phyloP scores from a whole-genome alignment of 2,797 vertebrate genomes.

The Lagorchestes hirsutus region DNA sequence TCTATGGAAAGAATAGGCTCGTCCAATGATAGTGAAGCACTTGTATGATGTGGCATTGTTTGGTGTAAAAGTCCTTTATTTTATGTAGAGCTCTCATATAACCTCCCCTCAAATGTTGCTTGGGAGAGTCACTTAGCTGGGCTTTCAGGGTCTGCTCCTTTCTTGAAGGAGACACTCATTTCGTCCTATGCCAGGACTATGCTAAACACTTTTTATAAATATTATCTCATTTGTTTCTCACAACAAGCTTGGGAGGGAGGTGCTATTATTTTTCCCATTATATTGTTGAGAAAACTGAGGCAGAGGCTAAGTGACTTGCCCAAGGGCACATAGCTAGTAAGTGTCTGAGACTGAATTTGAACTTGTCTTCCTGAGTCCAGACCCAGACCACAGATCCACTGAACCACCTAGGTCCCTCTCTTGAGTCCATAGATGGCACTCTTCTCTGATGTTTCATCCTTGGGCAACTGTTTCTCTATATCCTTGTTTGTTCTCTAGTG shows the following conservation, averaged over 20 bases:
- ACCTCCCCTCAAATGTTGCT: not conserved
- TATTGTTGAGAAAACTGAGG: not conserved
- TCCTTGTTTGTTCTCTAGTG: not conserved
- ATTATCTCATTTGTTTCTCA: not conserved
- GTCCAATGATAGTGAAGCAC: not conserved
- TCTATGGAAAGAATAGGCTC: not conserved
- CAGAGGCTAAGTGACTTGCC: not conserved
- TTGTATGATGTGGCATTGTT: not conserved
- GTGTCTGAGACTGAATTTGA: not conserved
- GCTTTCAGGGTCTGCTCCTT: not conserved
- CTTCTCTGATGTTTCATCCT: not conserved
- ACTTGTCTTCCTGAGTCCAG: not conserved
- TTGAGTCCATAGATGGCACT: not conserved
- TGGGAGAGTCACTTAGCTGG: too few relatives aligned
- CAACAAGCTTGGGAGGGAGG: not conserved
- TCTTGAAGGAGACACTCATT: not conserved
- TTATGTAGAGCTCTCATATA: not conserved
- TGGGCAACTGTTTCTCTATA: not conserved
- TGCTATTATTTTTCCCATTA: not conserved
- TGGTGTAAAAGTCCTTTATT: not conserved
- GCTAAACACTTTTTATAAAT: not conserved
- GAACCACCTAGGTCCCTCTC: not conserved
- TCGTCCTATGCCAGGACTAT: too few relatives aligned
- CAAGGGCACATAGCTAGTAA: not conserved
- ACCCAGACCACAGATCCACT: not conserved